Evolutionary conservation across 2,113 vertebrate species (phyloP).

Genomic region (Cryptotis parvus): DNA sequence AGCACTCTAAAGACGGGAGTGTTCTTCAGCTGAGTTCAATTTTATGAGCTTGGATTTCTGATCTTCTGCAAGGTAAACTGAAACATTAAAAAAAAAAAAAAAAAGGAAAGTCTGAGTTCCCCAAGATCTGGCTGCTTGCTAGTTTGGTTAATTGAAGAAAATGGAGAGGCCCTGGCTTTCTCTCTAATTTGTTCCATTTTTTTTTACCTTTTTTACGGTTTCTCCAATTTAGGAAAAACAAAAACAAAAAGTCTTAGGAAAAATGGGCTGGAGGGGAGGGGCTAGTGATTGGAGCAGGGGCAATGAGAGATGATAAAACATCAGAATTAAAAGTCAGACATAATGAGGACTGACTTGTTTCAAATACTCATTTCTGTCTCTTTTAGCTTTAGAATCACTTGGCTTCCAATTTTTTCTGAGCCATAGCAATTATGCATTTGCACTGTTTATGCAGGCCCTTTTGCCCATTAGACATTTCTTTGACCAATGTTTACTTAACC

Average conservation of each 20-base stretch:
- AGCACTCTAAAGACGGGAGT: constrained; percentile 89
- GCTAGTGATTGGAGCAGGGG: too few relatives aligned
- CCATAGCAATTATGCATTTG: constrained; percentile 62
- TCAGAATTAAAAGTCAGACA: constrained; percentile 59
- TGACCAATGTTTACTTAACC: constrained; percentile 70
- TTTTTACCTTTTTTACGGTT: constrained; percentile 13
- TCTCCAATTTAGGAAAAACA: constrained; percentile 25
- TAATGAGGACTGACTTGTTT: constrained; percentile 49
- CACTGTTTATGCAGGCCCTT: constrained; percentile 57
- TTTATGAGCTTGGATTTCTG: constrained; percentile 86
- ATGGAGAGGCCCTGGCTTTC: constrained; percentile 15
- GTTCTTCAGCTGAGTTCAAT: constrained; percentile 91
- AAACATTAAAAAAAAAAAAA: constrained; percentile 69
- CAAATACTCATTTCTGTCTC: constrained; percentile 17
- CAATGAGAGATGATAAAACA: neutral
- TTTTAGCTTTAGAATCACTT: constrained; percentile 5
- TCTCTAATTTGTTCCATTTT: constrained; percentile 71
- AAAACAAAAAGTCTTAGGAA: constrained; percentile 52
- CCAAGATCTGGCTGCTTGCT: constrained; percentile 61
- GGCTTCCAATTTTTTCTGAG: constrained; percentile 54
- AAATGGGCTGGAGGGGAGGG: neutral
- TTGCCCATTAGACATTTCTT: constrained; percentile 52
- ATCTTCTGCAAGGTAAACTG: constrained; percentile 86
- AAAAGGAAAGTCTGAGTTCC: constrained; percentile 30
- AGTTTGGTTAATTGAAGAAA: constrained; percentile 73